phyloP scores from a whole-genome alignment of 2,888 invertebrate genomes.

The Aphrophora alni region DNA sequence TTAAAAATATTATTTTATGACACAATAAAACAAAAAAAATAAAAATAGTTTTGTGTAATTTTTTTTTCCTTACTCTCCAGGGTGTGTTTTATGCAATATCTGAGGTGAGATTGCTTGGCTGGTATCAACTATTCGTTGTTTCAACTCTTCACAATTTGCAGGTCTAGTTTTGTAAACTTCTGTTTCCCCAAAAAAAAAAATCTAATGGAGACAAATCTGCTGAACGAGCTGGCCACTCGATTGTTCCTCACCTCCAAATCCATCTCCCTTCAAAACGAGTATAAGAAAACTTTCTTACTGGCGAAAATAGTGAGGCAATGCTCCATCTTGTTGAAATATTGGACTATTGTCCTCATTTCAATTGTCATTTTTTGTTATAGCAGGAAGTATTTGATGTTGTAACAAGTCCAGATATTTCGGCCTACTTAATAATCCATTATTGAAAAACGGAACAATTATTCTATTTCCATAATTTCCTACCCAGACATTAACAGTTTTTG shows the following conservation, averaged over 20 bases:
- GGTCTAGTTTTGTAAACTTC: too few species aligned
- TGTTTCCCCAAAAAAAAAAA: too few species aligned
- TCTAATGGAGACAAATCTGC: too few species aligned
- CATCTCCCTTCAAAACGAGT: background rate
- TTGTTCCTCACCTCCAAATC: background rate
- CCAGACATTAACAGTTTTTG: background rate
- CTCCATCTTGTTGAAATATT: background rate
- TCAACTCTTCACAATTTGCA: background rate
- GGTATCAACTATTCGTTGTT: background rate
- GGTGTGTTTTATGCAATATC: too few species aligned
- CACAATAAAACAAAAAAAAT: too few species aligned
- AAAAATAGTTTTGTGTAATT: too few species aligned
- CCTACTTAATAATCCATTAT: background rate
- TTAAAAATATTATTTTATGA: too few species aligned
- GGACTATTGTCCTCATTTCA: too few species aligned
- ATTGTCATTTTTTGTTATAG: background rate
- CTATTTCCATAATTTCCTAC: background rate
- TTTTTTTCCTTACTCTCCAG: too few species aligned
- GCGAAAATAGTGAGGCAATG: constrained; percentile 27
- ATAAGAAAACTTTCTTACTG: background rate
- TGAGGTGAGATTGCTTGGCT: too few species aligned
- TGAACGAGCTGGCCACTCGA: background rate
- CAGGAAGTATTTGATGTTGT: background rate
- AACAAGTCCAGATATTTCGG: background rate
- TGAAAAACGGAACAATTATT: background rate